Conservation (phyloP, 1,140 invertebrate genomes). For the Elymnias hypermnestra region DNA sequence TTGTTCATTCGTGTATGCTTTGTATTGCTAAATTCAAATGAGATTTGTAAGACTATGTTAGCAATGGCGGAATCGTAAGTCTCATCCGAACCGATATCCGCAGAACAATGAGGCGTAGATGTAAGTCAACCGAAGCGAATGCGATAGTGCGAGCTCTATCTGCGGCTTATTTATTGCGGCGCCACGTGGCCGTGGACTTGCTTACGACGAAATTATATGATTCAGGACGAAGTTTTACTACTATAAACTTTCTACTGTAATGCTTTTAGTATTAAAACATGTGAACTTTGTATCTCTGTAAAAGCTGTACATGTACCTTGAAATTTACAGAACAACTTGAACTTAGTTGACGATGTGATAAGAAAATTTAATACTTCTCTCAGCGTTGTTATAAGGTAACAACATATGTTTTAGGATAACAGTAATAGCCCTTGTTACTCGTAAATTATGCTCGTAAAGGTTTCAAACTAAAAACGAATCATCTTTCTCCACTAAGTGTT, state of each 20-base stretch:
- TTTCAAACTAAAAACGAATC: too few species aligned
- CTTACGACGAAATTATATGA: constrained; percentile 15
- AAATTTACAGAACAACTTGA: too few species aligned
- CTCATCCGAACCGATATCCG: constrained; percentile 22
- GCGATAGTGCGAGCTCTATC: constrained; percentile 20
- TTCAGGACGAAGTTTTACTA: constrained; percentile 9
- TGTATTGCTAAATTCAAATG: constrained; percentile 14
- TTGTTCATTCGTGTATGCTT: background rate
- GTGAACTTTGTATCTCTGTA: too few species aligned
- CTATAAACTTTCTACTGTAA: constrained; percentile 18
- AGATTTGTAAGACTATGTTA: constrained; percentile 11
- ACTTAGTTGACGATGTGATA: too few species aligned
- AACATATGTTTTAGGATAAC: too few species aligned
- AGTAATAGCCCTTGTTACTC: too few species aligned
- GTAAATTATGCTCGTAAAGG: too few species aligned
- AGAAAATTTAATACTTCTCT: too few species aligned
- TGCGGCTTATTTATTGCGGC: constrained; percentile 26
- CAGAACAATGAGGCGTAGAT: constrained; percentile 24
- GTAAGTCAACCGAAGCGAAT: constrained; percentile 27
- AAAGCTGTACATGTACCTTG: too few species aligned
- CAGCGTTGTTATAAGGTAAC: too few species aligned
- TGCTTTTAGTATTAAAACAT: too few species aligned
- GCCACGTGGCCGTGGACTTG: constrained; percentile 10
- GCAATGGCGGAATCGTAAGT: constrained; percentile 21
- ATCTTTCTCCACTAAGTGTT: too few species aligned